A percentile compares a stretch with the other conserved stretches of the same genome.
These are phyloP conservation scores for Apistogramma diplotaenia DNA, from an alignment of 2,113 vertebrate species.

Conservation along the genomic window DNA sequence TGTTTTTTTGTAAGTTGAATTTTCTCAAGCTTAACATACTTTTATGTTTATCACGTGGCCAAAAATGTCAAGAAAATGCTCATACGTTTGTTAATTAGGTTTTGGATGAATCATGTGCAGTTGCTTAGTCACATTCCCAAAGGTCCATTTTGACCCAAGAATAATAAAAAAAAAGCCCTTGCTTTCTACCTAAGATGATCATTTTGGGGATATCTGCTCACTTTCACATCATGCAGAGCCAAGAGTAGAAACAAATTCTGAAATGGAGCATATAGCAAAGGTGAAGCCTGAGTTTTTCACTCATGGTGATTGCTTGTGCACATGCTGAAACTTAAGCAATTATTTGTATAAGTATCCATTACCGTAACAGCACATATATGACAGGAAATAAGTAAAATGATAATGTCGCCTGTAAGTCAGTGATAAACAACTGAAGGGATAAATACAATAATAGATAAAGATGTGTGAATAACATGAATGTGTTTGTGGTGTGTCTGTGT, in stretches of 20 bases:
- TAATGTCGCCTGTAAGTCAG: neutral
- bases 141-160: neutral
- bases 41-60: neutral
- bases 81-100: neutral
- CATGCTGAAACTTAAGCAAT: neutral
- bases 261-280: neutral
- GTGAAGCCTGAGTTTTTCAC: neutral
- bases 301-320: neutral
- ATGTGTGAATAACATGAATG: neutral
- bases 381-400: neutral
- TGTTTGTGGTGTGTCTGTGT: constrained; percentile 16
- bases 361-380: neutral
- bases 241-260: neutral
- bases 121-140: neutral
- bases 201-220: neutral
- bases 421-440: neutral
- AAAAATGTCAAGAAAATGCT: neutral
- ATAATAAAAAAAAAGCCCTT: neutral
- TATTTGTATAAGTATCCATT: neutral
- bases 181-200: neutral
- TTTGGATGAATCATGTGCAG: neutral
- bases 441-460: neutral
- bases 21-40: neutral
- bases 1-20: neutral
- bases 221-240: neutral